Conservation (phyloP, 2,797 vertebrate genomes). For the Clarias fuscus region DNA sequence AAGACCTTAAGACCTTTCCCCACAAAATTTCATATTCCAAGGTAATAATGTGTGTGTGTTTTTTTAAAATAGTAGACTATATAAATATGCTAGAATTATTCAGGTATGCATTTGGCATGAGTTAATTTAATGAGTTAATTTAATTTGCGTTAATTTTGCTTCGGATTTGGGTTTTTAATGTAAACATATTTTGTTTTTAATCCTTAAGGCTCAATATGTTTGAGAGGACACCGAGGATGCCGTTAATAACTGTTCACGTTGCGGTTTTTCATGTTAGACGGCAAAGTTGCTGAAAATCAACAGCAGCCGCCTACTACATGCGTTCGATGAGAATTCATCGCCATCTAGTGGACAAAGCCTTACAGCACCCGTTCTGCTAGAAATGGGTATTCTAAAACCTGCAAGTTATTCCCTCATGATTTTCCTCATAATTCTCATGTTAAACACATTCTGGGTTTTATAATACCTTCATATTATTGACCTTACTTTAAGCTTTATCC, state of each 20-base stretch:
- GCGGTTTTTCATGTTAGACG: neutral
- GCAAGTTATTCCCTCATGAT: neutral
- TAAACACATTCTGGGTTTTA: neutral
- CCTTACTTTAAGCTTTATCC: neutral
- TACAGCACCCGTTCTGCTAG: neutral
- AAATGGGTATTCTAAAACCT: neutral
- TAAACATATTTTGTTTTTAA: neutral
- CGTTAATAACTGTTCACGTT: neutral
- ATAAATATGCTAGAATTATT: too few relatives aligned
- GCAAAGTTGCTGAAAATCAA: neutral
- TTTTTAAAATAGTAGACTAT: too few relatives aligned
- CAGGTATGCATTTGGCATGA: too few relatives aligned
- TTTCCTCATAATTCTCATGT: neutral
- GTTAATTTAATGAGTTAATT: neutral
- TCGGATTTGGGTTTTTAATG: neutral
- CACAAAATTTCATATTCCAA: too few relatives aligned
- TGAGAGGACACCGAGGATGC: neutral
- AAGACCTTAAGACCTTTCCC: too few relatives aligned
- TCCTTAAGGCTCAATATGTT: neutral
- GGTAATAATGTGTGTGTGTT: too few relatives aligned
- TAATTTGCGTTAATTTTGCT: neutral
- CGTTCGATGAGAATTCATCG: slow-evolving; percentile 46
- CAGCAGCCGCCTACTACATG: neutral
- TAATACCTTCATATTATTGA: neutral
- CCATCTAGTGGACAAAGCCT: slow-evolving; percentile 59